Conservation (phyloP, 2,888 invertebrate species). For the Sphaeridia pumilis region DNA sequence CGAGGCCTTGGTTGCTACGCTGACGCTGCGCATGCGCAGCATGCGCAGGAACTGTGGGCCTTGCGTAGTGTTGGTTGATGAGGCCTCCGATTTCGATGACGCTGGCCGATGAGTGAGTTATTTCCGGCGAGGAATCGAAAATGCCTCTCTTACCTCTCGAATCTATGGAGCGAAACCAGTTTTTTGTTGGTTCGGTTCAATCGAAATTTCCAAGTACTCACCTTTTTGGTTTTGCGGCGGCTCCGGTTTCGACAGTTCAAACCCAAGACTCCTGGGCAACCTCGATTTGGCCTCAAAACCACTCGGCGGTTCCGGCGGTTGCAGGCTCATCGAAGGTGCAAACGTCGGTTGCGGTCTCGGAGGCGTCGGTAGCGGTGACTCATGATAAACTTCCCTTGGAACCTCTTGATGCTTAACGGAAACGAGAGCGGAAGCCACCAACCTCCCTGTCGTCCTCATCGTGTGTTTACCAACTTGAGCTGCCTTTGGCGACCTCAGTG, state of each 20-base stretch:
- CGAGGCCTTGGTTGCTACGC: background rate
- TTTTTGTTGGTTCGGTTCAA: no score
- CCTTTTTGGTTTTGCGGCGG: background rate
- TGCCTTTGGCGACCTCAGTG: constrained; percentile 30
- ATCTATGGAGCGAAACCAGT: no score
- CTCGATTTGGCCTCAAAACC: background rate
- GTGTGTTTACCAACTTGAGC: constrained; percentile 29
- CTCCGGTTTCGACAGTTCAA: background rate
- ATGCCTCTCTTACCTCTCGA: no score
- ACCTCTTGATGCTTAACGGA: constrained; percentile 25
- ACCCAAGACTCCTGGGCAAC: no score
- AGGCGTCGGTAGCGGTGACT: constrained; percentile 7
- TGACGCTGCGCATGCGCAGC: background rate
- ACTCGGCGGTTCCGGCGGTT: background rate
- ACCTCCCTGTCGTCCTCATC: constrained; percentile 31
- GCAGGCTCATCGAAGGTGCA: background rate
- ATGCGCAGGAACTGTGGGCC: background rate
- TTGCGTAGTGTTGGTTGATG: background rate
- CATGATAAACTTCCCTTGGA: background rate
- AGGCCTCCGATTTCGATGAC: constrained; percentile 5
- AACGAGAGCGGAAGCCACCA: constrained; percentile 29
- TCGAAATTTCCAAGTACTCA: background rate
- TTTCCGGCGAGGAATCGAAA: no score
- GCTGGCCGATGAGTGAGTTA: constrained; percentile 11
- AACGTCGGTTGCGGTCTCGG: constrained; percentile 1